phyloP scores from a whole-genome alignment of 2,797 vertebrate genomes.

The Falco berigora region DNA sequence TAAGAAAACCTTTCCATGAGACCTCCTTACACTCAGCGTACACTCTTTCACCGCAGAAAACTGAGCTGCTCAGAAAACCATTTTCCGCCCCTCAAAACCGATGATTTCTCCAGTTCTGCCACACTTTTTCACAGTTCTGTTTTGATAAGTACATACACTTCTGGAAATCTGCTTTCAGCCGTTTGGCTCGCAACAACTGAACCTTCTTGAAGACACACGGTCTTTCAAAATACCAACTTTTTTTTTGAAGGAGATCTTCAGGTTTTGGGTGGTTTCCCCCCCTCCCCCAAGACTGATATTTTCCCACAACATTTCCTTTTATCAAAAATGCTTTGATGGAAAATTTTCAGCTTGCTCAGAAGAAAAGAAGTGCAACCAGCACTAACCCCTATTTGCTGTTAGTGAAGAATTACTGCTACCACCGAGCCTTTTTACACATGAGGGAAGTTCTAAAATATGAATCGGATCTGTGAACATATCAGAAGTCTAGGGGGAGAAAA shows the following conservation, averaged over 20 bases:
- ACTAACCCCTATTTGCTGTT: not conserved
- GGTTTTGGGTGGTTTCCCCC: accelerated
- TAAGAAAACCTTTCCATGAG: not conserved
- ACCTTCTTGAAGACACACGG: not conserved
- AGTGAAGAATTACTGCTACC: constrained; percentile 15
- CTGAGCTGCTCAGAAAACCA: not conserved
- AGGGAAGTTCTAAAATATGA: constrained; percentile 38
- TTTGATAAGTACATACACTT: not conserved
- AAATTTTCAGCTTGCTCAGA: not conserved
- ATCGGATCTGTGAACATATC: not conserved
- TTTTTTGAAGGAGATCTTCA: not conserved
- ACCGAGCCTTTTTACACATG: not conserved
- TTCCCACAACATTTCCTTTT: not conserved
- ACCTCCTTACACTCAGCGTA: not conserved
- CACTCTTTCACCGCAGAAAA: not conserved
- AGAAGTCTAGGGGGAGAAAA: not conserved
- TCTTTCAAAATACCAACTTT: not conserved
- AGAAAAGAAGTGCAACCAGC: not conserved
- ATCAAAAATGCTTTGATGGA: not conserved
- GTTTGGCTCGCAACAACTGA: not conserved
- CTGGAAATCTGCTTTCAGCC: not conserved
- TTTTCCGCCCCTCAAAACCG: not conserved
- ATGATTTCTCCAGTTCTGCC: not conserved
- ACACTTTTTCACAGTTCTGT: not conserved
- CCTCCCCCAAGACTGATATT: not conserved